Evolutionary conservation across 2,888 invertebrate genomes (phyloP), one percentile per base, ranked within the genome.

Genomic region (Zelleria hepariella): DNA sequence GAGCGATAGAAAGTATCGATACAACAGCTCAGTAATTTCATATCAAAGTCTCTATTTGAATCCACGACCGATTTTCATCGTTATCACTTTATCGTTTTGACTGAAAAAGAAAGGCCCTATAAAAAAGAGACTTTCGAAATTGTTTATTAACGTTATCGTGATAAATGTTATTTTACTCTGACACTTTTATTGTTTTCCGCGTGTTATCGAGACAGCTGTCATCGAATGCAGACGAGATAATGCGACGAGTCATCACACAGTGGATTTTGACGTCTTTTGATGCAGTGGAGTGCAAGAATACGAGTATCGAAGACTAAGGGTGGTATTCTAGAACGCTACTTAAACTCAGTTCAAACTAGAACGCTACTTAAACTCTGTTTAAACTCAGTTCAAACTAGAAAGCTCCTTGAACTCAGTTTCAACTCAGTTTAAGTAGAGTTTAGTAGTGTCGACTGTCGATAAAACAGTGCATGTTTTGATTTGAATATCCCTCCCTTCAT

Each of bases 141-240:
- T 52, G 26, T 58, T 58, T 49, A 27, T 60, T 59, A 64, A 66
- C 63, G 64, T 66, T 62, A 64, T 71, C 73, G 67, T 67, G 71
- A 72, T 73, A 69, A 62, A 49, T 3, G 51, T 20, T 51, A 23
- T 51, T 51, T 59, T 54, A 58, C 61, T 60, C 62, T 58, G 59
- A 61, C 58, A 60, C 59, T 42, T 42, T 67, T 70, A 75, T 80
- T 82, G 80, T 82, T 74, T 67, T 65, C 59, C 20, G 56, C 57
- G n/a, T 52, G 62, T 61, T 75, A 78, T 80, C 80, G 61, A 61
- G 80, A 79, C 82, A 82, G 80, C 82, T 78, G 82, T 79, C 79
- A 66, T 51, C 20, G 52, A 60, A 62, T 25, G 32, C 15, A 42
- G 32, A 15, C 54, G 52, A 53, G 74, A 78, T 78, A 75, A 72